Conservation (phyloP, 1,140 invertebrate genomes). For the Dendroctonus ponderosae region DNA sequence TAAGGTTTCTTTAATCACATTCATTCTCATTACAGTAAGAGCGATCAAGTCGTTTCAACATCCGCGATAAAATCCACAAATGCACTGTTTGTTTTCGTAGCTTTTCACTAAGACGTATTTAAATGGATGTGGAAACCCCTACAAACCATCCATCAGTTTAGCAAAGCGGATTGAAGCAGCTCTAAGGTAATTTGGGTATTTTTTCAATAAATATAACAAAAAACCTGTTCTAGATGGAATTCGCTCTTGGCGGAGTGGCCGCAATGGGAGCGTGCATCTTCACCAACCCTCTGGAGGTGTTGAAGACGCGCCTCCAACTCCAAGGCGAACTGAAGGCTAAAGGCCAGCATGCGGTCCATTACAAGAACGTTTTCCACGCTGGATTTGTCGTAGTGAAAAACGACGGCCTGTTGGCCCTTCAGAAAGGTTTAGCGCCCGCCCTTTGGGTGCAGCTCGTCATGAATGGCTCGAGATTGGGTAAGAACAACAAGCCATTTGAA, state of each 20-base stretch:
- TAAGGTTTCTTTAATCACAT: no score
- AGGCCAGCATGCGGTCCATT: constrained; percentile 59
- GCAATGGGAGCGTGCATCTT: constrained; percentile 53
- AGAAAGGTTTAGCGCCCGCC: constrained; percentile 84
- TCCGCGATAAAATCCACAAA: no score
- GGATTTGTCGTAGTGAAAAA: constrained; percentile 59
- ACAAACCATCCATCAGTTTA: no score
- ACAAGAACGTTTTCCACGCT: constrained; percentile 49
- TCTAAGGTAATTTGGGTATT: no score
- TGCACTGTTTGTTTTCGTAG: no score
- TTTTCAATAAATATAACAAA: no score
- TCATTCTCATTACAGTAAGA: no score
- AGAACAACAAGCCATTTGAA: neutral
- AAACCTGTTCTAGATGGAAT: constrained; percentile 39
- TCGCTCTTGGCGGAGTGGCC: constrained; percentile 43
- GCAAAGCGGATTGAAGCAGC: no score
- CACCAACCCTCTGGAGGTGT: constrained; percentile 76
- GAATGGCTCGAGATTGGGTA: constrained; percentile 51
- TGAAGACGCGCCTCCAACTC: constrained; percentile 84
- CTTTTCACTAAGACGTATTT: no score
- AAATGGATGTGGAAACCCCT: no score
- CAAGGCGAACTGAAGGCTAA: constrained; percentile 80
- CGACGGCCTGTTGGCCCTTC: constrained; percentile 70
- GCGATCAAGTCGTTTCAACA: no score
- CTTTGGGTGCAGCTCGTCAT: constrained; percentile 62